A percentile compares a stretch with the other conserved stretches of the same genome.
phyloP scores from a whole-genome alignment of 2,797 vertebrate species.

The Poecile montanus region DNA sequence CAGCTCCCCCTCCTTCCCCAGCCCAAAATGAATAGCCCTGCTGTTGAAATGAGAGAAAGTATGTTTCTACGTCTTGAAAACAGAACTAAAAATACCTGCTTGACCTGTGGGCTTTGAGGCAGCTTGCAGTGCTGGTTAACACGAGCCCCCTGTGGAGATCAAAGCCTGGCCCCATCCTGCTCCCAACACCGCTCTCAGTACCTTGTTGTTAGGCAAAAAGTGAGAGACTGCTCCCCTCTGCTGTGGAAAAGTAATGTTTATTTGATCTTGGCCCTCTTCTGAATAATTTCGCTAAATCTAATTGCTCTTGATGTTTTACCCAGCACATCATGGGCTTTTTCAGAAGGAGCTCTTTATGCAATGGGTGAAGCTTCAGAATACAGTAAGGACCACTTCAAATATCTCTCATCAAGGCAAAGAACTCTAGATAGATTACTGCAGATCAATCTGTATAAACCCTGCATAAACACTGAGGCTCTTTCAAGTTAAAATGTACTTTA shows the following conservation, averaged over 20 bases:
- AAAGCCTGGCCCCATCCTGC: conserved; percentile 62
- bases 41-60: conserved; percentile 44
- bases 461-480: conserved; percentile 49
- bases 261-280: conserved; percentile 74
- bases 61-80: conserved; percentile 12
- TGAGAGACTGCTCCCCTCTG: conserved; percentile 24
- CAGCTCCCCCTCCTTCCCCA: background rate
- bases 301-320: conserved; percentile 74
- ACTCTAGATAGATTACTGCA: conserved; percentile 60
- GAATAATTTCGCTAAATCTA: conserved; percentile 74
- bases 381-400: conserved; percentile 69
- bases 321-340: conserved; percentile 57
- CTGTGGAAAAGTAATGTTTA: conserved; percentile 64
- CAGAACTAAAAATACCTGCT: conserved; percentile 66
- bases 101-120: conserved; percentile 60
- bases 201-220: conserved; percentile 65
- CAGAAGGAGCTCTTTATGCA: conserved; percentile 62
- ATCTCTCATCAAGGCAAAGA: conserved; percentile 63
- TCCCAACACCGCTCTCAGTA: conserved; percentile 43
- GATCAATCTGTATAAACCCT: conserved; percentile 63
- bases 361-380: conserved; percentile 53
- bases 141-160: conserved; percentile 69
- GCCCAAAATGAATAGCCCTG: background rate
- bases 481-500: conserved; percentile 47
- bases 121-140: conserved; percentile 56